Conservation (phyloP, 2,113 vertebrate species). For the Desmodus rotundus region DNA sequence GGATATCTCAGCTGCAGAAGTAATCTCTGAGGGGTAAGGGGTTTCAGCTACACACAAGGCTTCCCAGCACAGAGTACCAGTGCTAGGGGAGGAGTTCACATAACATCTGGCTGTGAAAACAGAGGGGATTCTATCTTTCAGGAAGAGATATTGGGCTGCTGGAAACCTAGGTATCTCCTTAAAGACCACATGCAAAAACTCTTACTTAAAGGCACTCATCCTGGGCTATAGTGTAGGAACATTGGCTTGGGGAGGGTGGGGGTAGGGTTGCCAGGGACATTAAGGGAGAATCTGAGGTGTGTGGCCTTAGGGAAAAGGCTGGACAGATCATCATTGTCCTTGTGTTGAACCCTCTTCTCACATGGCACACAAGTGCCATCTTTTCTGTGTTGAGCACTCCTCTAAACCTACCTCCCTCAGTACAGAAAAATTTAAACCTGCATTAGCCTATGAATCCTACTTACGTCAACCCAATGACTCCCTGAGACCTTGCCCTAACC, state of each 20-base stretch:
- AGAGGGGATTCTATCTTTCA: background rate
- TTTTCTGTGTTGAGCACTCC: background rate
- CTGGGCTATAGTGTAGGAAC: background rate
- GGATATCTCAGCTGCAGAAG: background rate
- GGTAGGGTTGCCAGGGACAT: background rate
- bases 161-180: background rate
- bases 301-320: background rate
- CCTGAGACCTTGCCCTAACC: background rate
- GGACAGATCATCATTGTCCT: background rate
- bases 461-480: background rate
- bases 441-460: background rate
- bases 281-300: background rate
- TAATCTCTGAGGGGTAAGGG: background rate
- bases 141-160: background rate
- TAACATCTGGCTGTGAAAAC: background rate
- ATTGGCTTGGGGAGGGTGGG: background rate
- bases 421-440: background rate
- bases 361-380: background rate
- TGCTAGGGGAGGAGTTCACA: background rate
- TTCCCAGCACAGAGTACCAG: background rate
- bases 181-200: background rate
- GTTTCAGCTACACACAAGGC: background rate
- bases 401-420: background rate
- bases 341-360: background rate
- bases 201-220: background rate